Conservation (phyloP, 2,113 vertebrate species). For the Vicugna pacos region DNA sequence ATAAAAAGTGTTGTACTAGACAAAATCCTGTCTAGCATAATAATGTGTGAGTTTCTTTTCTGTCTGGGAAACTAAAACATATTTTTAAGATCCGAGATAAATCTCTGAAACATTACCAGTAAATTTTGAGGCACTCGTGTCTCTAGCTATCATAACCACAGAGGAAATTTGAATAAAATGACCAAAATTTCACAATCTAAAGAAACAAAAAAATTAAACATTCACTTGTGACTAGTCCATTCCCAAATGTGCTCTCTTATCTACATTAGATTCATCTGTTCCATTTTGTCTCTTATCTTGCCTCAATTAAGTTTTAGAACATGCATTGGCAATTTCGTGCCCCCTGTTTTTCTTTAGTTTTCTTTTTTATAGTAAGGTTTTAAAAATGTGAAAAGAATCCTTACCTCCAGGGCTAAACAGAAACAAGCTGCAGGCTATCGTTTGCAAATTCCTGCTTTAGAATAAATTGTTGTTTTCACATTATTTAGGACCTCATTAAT, state of each 20-base stretch:
- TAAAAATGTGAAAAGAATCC: background rate
- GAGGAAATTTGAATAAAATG: background rate
- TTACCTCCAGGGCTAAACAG: background rate
- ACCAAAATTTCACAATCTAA: background rate
- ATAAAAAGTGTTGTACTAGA: background rate
- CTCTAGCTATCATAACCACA: background rate
- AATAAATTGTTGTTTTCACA: background rate
- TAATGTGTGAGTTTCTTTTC: background rate
- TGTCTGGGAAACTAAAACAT: background rate
- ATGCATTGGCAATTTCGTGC: background rate
- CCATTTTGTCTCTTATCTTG: background rate
- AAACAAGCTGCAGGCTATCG: background rate
- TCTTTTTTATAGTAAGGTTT: background rate
- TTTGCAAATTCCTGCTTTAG: background rate
- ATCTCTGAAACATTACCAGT: background rate
- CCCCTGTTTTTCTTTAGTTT: background rate
- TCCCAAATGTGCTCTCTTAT: background rate
- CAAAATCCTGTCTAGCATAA: background rate
- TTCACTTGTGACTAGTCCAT: background rate
- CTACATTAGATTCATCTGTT: background rate
- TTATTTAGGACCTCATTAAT: background rate
- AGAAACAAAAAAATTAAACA: background rate
- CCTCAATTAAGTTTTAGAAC: background rate
- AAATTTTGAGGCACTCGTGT: background rate
- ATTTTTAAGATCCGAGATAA: background rate